Conservation (phyloP, 2,797 vertebrate genomes). For the Liparis tanakae region DNA sequence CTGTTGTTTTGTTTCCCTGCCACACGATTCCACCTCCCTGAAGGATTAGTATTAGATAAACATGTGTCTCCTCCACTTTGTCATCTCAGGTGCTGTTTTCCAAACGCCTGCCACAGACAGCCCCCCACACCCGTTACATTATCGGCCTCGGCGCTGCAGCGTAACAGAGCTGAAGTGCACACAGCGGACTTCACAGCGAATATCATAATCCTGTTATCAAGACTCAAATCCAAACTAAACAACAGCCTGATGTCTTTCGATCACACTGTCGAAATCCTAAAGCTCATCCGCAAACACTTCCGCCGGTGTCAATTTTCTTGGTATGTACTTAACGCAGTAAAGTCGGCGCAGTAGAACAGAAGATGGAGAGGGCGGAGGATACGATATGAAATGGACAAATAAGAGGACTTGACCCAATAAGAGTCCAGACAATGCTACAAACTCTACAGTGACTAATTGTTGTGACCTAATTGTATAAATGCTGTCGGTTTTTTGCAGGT, state of each 20-base stretch:
- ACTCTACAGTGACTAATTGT: background rate
- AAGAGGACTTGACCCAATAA: background rate
- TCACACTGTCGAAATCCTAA: conserved; percentile 25
- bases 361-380: conserved; percentile 9
- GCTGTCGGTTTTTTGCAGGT: background rate
- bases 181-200: conserved; percentile 12
- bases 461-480: background rate
- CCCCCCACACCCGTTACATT: conserved; percentile 22
- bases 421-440: background rate
- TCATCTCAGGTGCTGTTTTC: conserved; percentile 11
- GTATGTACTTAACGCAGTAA: conserved; percentile 21
- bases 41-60: conserved; percentile 26
- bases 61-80: conserved; percentile 23
- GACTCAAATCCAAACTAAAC: conserved; percentile 34
- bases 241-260: conserved; percentile 22
- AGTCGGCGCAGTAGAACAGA: background rate
- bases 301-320: conserved; percentile 28
- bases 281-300: conserved; percentile 35
- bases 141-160: conserved; percentile 8
- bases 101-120: conserved; percentile 31
- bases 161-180: conserved; percentile 23
- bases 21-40: conserved; percentile 17
- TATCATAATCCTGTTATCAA: conserved; percentile 33
- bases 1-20: conserved; percentile 8
- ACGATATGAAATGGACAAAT: background rate